Base-by-base conservation (phyloP, 2,888 invertebrate genomes). In the Phasia obesa region DNA sequence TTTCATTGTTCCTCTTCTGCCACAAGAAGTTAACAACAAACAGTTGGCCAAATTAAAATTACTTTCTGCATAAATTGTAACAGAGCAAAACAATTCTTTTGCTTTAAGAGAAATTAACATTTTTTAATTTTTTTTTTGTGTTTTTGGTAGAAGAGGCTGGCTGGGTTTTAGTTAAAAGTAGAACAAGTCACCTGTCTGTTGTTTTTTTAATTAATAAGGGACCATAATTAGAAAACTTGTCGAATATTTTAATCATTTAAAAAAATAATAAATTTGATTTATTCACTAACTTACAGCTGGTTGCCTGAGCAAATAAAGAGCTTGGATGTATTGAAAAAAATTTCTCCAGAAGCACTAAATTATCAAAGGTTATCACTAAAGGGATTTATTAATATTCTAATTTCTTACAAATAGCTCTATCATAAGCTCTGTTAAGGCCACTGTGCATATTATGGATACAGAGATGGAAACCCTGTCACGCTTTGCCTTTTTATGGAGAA, bases 21-120 rank as follows among this genome's bases (percentile, higher is more conserved):
- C 31, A 62, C 69, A 55, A 55, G 2, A 25, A 13, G 35, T 67
- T 51, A 67, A 69, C 17, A 42, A 13, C 38, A 38, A 9, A 11
- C 13, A 25, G 60, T 73, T 73, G 51, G 51, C 19, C 19, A 62
- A 62, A 53, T 73, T 73, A 25, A 60, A 73, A 62, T 42, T 59
- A 27, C 53, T 31, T 62, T 31, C 21, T 47, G 60, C 71, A 31
- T 71, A 53, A 62, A 53, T 62, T 73, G 53, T 73, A 53, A 31
- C 31, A 73, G 25, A 53, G 49, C 38, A 13, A n/a, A 51, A 60
- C 27, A 19, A 31, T 55, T 55, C 38, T 42, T 21, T 25, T 53
- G 21, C 19, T 44, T 6, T 6, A 6, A 71, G 47, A 35, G 51
- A 60, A 60, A 60, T 53, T 62, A 7, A 62, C 19, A 53, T 44